Conservation (phyloP, 2,888 invertebrate species). For the Drosophila fulvimacula region DNA sequence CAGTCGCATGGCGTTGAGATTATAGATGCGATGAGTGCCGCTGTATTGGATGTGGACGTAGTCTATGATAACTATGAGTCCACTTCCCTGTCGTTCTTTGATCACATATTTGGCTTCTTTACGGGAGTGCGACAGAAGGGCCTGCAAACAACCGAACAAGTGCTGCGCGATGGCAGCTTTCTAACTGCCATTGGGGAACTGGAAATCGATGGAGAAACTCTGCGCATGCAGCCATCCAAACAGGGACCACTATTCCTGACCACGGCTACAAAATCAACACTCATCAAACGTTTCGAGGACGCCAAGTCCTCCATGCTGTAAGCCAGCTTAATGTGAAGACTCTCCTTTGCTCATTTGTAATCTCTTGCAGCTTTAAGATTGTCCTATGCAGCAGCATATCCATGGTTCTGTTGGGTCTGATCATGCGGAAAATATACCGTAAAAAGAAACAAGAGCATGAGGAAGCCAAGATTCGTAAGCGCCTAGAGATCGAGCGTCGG, state of each 20-base stretch:
- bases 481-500: constrained; percentile 88
- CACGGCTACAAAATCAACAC: constrained; percentile 90
- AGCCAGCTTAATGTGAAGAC: constrained; percentile 32
- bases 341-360: not conserved
- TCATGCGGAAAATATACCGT: constrained; percentile 86
- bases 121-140: constrained; percentile 93
- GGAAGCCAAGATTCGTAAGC: constrained; percentile 85
- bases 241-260: constrained; percentile 92
- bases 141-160: constrained; percentile 94
- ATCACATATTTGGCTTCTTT: constrained; percentile 94
- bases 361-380: constrained; percentile 85
- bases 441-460: constrained; percentile 86
- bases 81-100: constrained; percentile 90
- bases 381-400: constrained; percentile 87
- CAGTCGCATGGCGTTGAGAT: constrained; percentile 89
- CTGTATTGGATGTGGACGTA: constrained; percentile 90
- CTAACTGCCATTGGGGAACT: constrained; percentile 93
- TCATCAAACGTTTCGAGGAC: constrained; percentile 90
- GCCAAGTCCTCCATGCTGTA: constrained; percentile 90
- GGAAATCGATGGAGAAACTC: constrained; percentile 87
- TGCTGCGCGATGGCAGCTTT: constrained; percentile 92
- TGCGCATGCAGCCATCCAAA: constrained; percentile 90
- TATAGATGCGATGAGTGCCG: constrained; percentile 90
- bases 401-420: constrained; percentile 86
- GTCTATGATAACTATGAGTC: constrained; percentile 93